Evolutionary conservation across 2,888 invertebrate species (phyloP).

Genomic region (Athetis lepigone): DNA sequence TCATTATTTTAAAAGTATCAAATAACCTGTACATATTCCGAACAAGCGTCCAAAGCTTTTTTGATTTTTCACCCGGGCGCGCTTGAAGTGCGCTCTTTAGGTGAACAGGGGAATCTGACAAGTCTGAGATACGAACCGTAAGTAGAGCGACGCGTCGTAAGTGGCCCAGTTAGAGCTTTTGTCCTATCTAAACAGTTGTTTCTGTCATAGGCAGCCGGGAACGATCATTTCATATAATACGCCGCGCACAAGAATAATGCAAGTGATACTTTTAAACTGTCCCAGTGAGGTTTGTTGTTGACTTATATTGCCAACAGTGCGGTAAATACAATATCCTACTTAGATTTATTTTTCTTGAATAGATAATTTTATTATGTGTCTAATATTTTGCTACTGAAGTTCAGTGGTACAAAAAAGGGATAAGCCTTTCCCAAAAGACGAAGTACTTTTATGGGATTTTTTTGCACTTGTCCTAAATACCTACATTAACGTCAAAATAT

Average conservation of each 20-base stretch:
- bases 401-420: too few species aligned
- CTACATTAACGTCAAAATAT: too few species aligned
- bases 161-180: conserved; percentile 81
- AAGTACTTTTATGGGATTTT: too few species aligned
- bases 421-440: too few species aligned
- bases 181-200: conserved; percentile 83
- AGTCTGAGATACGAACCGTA: conserved; percentile 61
- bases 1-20: conserved; percentile 3
- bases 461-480: too few species aligned
- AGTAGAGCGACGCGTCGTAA: conserved; percentile 72
- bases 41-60: conserved; percentile 17
- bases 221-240: conserved; percentile 59
- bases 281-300: conserved; percentile 11
- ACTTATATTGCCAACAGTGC: conserved; percentile 1
- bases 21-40: conserved; percentile 10
- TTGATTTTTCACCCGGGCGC: conserved; percentile 43
- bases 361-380: too few species aligned
- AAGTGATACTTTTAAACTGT: conserved; percentile 47
- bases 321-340: background rate
- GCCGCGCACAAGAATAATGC: conserved; percentile 34
- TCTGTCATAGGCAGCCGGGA: conserved; percentile 65
- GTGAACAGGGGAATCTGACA: conserved; percentile 49
- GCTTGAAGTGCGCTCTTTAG: conserved; percentile 44
- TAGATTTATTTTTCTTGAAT: too few species aligned
- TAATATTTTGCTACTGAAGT: too few species aligned